Evolutionary conservation across 2,113 vertebrate species (phyloP), one percentile per base, ranked within the genome.

Genomic region (Steatornis caripensis): DNA sequence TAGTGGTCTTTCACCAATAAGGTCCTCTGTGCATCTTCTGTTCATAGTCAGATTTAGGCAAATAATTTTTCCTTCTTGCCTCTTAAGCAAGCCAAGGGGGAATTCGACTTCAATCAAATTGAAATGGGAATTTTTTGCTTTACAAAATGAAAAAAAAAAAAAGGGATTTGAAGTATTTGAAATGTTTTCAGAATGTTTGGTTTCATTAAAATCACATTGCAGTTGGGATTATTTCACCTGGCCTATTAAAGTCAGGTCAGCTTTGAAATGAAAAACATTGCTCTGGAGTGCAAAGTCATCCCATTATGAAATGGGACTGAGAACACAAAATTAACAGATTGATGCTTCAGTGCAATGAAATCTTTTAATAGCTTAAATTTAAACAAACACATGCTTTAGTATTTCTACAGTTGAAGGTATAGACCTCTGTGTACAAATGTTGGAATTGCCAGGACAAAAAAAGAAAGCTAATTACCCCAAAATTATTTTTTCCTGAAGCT

Each of bases 1-100:
- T 15, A 23, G 15, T 2, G 5, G 10, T 61, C 45, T 39, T 39
- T 24, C 34, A 36, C 12, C 0, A 0, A 29, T 8, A 58, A 79
- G 8, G 10, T 61, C 27, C 57, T 69, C 45, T 79, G 17, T 30
- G 15, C 15, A 37, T 41, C 27, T 79, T 78, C 34, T 69, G 26
- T 53, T 61, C 45, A 16, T 74, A 65, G 22, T 37, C 30, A 49
- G 36, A 55, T 48, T 54, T 32, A 36, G 51, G 32, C 22, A 83
- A 65, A 39, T 19, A 32, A 22, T 15, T 12, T 46, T 34, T 87
- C n/a, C n/a, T 54, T 54, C 32, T 62, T 54, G 32, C 54, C 11
- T 60, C 15, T 41, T 84, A 39, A 65, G 9, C 13, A 80, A 80
- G 30, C 14, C 45, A 61, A 70, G 23, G 16, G 55, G 48, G 79